phyloP scores from a whole-genome alignment of 2,113 vertebrate species.

The Furnarius figulus region DNA sequence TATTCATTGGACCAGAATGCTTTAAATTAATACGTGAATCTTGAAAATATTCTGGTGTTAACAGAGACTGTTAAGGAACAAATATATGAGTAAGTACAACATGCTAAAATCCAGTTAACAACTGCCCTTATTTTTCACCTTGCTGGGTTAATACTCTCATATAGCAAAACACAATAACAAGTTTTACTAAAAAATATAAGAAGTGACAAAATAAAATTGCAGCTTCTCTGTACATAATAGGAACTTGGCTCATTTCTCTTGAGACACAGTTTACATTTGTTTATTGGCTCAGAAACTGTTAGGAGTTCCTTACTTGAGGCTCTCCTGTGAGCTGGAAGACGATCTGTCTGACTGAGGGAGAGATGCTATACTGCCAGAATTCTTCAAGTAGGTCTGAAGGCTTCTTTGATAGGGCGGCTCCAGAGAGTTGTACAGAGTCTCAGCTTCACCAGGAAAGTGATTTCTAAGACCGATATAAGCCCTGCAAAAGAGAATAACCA shows the following conservation, averaged over 20 bases:
- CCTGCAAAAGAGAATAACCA: conserved; percentile 71
- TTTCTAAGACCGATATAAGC: conserved; percentile 93
- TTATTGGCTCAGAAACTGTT: not conserved
- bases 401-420: conserved; percentile 93
- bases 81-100: not conserved
- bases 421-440: conserved; percentile 90
- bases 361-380: conserved; percentile 91
- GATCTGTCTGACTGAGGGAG: conserved; percentile 97
- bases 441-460: conserved; percentile 90
- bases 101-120: not conserved
- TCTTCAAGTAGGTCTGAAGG: conserved; percentile 90
- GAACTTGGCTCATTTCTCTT: not conserved
- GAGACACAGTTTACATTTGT: not conserved
- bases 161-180: fast-evolving
- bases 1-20: not conserved
- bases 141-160: not conserved
- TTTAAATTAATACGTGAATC: not conserved
- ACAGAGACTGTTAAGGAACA: not conserved
- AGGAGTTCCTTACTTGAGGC: conserved; percentile 89
- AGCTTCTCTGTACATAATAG: not conserved
- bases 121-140: not conserved
- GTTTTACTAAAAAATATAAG: not conserved
- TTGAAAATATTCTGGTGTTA: not conserved
- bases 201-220: not conserved
- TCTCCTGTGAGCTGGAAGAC: conserved; percentile 97